phyloP scores from a whole-genome alignment of 2,113 vertebrate genomes.

The Parotia lawesii region DNA sequence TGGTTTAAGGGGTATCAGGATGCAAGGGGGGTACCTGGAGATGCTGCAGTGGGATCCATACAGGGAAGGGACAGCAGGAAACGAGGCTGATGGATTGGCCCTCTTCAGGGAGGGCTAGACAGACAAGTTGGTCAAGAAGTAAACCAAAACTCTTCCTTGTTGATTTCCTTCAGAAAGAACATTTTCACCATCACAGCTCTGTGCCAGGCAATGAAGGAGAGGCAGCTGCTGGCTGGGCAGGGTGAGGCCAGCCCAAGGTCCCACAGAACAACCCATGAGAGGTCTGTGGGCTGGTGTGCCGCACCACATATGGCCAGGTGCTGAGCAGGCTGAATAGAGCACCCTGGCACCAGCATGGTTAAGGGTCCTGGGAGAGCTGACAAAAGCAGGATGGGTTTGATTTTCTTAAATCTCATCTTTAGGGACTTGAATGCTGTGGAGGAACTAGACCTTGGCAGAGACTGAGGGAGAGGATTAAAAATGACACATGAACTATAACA shows the following conservation, averaged over 20 bases:
- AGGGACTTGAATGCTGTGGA: background rate
- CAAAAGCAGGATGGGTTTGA: background rate
- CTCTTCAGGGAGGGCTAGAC: background rate
- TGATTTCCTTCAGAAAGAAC: background rate
- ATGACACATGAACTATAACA: background rate
- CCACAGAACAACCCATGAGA: background rate
- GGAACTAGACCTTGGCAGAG: background rate
- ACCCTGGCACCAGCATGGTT: background rate
- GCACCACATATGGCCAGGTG: rapidly evolving
- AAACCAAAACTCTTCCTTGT: background rate
- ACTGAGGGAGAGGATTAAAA: background rate
- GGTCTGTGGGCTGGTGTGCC: background rate
- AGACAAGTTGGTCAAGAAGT: background rate
- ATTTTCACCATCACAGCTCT: background rate
- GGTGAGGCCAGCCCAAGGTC: background rate
- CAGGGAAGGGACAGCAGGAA: background rate
- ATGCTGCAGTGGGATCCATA: background rate
- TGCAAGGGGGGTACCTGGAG: background rate
- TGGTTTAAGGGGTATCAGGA: background rate
- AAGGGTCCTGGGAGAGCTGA: background rate
- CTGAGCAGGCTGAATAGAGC: background rate
- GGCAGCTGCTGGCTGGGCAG: background rate
- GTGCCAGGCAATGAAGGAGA: background rate
- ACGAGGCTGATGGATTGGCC: rapidly evolving
- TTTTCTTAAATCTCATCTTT: background rate